phyloP scores from a whole-genome alignment of 2,797 vertebrate genomes.

The Natrix natrix region DNA sequence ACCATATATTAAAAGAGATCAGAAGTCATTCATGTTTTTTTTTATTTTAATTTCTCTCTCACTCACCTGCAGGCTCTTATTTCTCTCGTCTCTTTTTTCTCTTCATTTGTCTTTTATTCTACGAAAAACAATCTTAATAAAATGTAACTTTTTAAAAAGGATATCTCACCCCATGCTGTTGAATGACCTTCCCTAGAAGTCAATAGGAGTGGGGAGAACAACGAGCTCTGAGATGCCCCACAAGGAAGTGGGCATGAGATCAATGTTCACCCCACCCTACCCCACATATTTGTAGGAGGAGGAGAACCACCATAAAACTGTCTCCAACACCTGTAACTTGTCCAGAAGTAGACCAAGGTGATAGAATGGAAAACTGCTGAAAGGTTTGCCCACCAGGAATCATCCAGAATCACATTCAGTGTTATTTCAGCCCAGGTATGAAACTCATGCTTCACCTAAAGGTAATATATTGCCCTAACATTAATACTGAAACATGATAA shows the following conservation, averaged over 20 bases:
- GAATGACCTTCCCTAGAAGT: neutral
- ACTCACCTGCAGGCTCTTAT: neutral
- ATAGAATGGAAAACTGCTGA: neutral
- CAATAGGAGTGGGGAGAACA: neutral
- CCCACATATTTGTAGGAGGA: neutral
- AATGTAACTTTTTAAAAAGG: neutral
- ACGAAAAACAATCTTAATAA: neutral
- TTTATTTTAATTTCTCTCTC: neutral
- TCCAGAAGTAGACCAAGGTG: neutral
- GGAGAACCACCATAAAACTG: neutral
- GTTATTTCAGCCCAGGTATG: neutral
- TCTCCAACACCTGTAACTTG: neutral
- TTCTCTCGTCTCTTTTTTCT: neutral
- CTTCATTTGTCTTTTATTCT: neutral
- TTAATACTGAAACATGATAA: neutral
- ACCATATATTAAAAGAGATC: neutral
- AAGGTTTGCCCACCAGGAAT: neutral
- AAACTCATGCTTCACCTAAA: neutral
- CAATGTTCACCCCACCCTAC: neutral
- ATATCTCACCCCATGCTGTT: neutral
- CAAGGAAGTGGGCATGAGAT: neutral
- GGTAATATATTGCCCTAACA: neutral
- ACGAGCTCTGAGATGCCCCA: neutral
- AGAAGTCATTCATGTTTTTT: neutral
- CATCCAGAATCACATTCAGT: neutral